Conservation (phyloP, 2,797 vertebrate genomes). For the Micromesistius poutassou region DNA sequence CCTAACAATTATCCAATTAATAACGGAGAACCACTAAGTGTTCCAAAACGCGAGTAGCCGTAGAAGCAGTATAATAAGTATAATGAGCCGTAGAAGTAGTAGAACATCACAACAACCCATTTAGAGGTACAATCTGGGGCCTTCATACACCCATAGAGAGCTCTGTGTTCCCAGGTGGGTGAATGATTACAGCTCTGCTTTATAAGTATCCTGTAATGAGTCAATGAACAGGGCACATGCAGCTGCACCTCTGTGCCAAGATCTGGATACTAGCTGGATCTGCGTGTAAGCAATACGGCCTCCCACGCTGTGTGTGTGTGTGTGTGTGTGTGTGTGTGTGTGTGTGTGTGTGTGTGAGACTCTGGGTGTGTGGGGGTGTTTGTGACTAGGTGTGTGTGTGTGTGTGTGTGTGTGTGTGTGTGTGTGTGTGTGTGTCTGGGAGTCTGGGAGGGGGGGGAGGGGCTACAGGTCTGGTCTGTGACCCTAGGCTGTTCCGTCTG, state of each 20-base stretch:
- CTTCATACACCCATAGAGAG: neutral
- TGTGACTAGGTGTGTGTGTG: neutral
- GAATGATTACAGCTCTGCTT: slow-evolving; percentile 7
- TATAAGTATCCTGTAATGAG: slow-evolving; percentile 11
- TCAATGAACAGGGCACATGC: neutral
- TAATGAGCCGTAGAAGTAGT: too few species aligned
- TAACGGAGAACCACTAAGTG: neutral
- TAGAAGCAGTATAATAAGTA: too few species aligned
- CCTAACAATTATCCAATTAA: neutral
- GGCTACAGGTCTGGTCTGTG: slow-evolving; percentile 47
- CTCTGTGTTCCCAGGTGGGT: neutral
- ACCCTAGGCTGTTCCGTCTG: slow-evolving; percentile 48
- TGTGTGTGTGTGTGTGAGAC: too few species aligned
- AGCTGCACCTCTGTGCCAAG: neutral
- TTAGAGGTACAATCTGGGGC: neutral
- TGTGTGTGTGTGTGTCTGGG: slow-evolving; percentile 18
- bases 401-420: neutral
- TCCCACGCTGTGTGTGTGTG: slow-evolving; percentile 12
- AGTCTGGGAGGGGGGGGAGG: slow-evolving; percentile 14
- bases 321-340: slow-evolving; percentile 25
- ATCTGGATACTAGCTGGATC: neutral
- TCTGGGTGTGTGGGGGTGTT: neutral
- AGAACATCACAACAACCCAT: neutral
- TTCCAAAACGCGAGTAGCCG: neutral
- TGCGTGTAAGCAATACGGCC: slow-evolving; percentile 1